Base-by-base conservation (phyloP, 2,888 invertebrate genomes). In the Ophioninae sp. region DNA sequence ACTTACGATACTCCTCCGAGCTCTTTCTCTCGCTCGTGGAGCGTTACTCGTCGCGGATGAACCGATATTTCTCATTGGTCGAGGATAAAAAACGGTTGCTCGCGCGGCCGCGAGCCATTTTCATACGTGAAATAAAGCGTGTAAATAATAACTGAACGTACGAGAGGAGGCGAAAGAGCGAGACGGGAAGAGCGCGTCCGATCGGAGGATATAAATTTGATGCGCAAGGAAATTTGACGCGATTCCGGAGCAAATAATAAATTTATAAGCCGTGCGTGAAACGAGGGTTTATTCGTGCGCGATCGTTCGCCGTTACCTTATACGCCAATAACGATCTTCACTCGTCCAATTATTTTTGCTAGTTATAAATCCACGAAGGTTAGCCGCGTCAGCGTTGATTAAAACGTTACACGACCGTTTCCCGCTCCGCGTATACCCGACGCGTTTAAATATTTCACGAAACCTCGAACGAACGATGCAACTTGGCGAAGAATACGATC, bases 31-130 rank as follows among this genome's bases (percentile, higher is more conserved):
- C 84, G 89, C 37, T 41, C n/a, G 41, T 44, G 23, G 67, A 39
- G 23, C 41, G 67, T 41, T 56, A 23, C 59, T 65, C 67, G 59
- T 68, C 39, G 67, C 37, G 41, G 39, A 76, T 87, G 85, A 87
- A 81, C 87, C 87, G 84, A 87, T 87, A 88, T 87, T 88, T 89
- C 87, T 87, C 85, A 87, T 82, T 86, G 79, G 74, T 62, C 39
- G 39, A 77, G 67, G 87, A 30, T 87, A 85, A 72, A 61, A 20
- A 62, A 62, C 2, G n/a, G n/a, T n/a, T n/a, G 30, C 30, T 13
- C 39, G 68, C 73, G 17, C 57, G 17, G 68, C 84, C 82, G 61
- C 74, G 74, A 84, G 83, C 59, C 44, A 69, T 82, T 65, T 75
- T 75, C 82, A 67, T 76, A 76, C 57, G 59, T 65, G 65, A 78